phyloP scores from a whole-genome alignment of 2,888 invertebrate genomes.

The Pachymerium ferrugineum region DNA sequence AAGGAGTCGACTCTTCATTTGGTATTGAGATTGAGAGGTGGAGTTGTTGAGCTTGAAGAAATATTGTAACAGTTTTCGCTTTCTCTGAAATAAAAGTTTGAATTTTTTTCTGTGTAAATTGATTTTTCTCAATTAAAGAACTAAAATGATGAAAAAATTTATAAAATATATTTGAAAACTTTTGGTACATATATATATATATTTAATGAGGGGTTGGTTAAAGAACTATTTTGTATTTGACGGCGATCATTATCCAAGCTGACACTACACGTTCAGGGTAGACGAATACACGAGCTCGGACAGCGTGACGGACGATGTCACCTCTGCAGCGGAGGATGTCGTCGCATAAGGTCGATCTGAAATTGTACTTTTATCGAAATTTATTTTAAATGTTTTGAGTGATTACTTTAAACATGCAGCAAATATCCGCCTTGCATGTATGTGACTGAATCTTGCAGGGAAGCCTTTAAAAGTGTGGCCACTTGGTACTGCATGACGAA shows the following conservation, averaged over 20 bases:
- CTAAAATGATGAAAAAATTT: no score
- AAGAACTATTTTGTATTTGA: conserved; percentile 28
- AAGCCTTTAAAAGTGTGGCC: conserved; percentile 50
- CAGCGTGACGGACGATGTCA: conserved; percentile 27
- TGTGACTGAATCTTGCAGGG: conserved; percentile 48
- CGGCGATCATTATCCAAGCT: conserved; percentile 31
- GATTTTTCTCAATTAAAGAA: no score
- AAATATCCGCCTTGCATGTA: conserved; percentile 46
- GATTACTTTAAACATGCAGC: conserved; percentile 45
- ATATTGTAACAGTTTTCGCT: no score
- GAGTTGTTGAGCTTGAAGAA: no score
- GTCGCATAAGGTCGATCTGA: conserved; percentile 18
- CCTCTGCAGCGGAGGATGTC: conserved; percentile 30
- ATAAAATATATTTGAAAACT: no score
- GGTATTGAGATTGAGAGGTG: conserved; percentile 88
- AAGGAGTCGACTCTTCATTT: conserved; percentile 83
- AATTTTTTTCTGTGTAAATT: no score
- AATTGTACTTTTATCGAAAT: background rate
- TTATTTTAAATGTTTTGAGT: background rate
- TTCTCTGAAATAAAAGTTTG: no score
- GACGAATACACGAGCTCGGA: background rate
- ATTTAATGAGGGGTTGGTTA: no score
- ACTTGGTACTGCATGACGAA: conserved; percentile 46
- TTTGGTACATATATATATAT: no score
- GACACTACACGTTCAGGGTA: conserved; percentile 30